phyloP scores from a whole-genome alignment of 2,113 vertebrate genomes.

The Megaptera novaeangliae region DNA sequence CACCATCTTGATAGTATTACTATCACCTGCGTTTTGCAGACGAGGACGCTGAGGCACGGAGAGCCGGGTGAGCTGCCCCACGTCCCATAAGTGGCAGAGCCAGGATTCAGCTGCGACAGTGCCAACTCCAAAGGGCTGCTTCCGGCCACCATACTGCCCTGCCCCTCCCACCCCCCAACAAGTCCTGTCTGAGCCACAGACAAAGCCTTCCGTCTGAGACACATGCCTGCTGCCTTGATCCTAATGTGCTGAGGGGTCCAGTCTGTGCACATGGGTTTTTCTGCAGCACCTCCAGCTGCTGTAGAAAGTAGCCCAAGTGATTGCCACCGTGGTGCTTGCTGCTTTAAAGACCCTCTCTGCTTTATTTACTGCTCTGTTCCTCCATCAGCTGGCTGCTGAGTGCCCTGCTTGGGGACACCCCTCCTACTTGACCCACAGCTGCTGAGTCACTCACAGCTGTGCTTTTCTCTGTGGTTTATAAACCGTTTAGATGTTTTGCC shows the following conservation, averaged over 20 bases:
- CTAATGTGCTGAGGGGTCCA: accelerated
- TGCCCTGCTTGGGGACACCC: no score
- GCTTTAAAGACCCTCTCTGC: neutral
- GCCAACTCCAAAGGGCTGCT: neutral
- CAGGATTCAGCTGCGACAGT: neutral
- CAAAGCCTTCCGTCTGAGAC: no score
- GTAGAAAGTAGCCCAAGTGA: neutral
- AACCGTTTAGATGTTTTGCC: neutral
- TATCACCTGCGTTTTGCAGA: neutral
- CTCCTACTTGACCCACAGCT: neutral
- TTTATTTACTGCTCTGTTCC: neutral
- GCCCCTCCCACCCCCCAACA: neutral
- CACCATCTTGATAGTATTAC: neutral
- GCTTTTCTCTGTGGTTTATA: neutral
- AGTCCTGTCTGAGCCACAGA: neutral
- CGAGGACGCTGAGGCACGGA: neutral
- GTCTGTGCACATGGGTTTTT: accelerated
- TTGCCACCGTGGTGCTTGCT: accelerated
- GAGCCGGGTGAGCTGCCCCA: neutral
- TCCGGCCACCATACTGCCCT: accelerated
- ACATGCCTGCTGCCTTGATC: neutral
- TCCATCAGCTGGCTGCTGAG: neutral
- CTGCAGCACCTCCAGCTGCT: neutral
- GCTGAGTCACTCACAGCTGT: neutral
- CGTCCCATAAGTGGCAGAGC: neutral